phyloP scores from a whole-genome alignment of 1,140 invertebrate genomes.

The Drosophila nigromelanica region DNA sequence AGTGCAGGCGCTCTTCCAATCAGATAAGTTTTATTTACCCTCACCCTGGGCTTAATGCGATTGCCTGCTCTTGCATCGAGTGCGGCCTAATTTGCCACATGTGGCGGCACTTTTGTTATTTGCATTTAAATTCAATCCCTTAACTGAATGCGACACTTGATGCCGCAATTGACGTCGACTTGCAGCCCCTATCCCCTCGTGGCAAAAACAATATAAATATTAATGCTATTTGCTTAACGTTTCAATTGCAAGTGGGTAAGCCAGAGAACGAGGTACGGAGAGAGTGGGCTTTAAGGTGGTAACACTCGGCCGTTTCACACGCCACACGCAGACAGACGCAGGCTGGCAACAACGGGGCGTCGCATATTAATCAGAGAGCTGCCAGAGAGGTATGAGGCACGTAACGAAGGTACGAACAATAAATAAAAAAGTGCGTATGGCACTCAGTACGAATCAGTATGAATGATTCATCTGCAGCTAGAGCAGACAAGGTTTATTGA shows the following conservation, averaged over 20 bases:
- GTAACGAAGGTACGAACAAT: constrained; percentile 4
- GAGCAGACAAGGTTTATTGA: constrained; percentile 31
- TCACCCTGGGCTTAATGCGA: constrained; percentile 1
- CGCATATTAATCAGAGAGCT: constrained; percentile 73
- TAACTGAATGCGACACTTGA: constrained; percentile 43
- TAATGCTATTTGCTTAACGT: constrained; percentile 81
- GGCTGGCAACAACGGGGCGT: constrained; percentile 53
- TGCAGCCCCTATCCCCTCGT: constrained; percentile 2
- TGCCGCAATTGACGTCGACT: constrained; percentile 62
- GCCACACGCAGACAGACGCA: constrained; percentile 26
- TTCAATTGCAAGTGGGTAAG: constrained; percentile 59
- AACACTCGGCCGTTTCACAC: constrained; percentile 74
- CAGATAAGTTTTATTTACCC: neutral
- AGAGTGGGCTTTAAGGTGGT: constrained; percentile 37
- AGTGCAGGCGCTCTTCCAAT: neutral
- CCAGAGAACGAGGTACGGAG: neutral
- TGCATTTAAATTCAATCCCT: constrained; percentile 51
- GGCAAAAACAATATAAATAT: constrained; percentile 76
- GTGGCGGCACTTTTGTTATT: constrained; percentile 54
- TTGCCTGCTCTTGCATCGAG: constrained; percentile 49
- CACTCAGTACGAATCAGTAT: constrained; percentile 23
- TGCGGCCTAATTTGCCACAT: constrained; percentile 75
- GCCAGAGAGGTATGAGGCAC: constrained; percentile 24
- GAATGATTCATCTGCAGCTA: constrained; percentile 41
- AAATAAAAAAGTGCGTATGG: constrained; percentile 51